These are phyloP conservation scores for Maniola jurtina DNA, from an alignment of 1,140 invertebrate genomes.

Conservation along the genomic window DNA sequence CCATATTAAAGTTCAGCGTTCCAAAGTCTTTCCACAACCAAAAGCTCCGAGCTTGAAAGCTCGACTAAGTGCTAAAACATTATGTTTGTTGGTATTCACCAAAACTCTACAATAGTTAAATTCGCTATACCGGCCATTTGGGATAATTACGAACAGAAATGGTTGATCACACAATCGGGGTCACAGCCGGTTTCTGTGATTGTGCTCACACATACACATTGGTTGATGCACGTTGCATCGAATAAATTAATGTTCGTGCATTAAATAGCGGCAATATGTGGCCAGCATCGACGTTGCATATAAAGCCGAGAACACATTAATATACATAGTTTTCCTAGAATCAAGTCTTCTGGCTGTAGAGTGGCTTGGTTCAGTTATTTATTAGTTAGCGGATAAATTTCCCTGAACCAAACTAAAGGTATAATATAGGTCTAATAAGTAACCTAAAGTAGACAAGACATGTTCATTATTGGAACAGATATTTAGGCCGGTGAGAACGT, in stretches of 20 bases:
- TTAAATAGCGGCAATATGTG: conserved; percentile 7
- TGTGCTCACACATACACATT: conserved; percentile 6
- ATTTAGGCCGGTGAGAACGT: background rate
- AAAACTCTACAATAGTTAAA: background rate
- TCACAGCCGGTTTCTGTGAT: conserved; percentile 7
- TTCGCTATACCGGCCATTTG: background rate
- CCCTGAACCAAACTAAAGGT: no score
- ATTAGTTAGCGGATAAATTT: no score
- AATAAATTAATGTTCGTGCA: conserved; percentile 10
- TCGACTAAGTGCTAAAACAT: background rate
- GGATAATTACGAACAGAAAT: conserved; percentile 3
- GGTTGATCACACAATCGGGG: conserved; percentile 8
- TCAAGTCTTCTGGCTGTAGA: no score
- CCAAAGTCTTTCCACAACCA: background rate
- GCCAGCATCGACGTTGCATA: background rate
- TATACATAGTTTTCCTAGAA: background rate
- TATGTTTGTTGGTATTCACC: background rate
- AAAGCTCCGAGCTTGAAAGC: conserved; percentile 1
- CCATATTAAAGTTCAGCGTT: background rate
- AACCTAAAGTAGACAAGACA: no score
- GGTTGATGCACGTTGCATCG: conserved; percentile 4
- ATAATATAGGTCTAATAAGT: no score
- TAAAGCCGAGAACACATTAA: background rate
- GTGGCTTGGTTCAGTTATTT: no score
- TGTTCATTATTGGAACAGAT: background rate